phyloP scores from a whole-genome alignment of 2,113 vertebrate genomes.

The Ivindomyrus marchei region DNA sequence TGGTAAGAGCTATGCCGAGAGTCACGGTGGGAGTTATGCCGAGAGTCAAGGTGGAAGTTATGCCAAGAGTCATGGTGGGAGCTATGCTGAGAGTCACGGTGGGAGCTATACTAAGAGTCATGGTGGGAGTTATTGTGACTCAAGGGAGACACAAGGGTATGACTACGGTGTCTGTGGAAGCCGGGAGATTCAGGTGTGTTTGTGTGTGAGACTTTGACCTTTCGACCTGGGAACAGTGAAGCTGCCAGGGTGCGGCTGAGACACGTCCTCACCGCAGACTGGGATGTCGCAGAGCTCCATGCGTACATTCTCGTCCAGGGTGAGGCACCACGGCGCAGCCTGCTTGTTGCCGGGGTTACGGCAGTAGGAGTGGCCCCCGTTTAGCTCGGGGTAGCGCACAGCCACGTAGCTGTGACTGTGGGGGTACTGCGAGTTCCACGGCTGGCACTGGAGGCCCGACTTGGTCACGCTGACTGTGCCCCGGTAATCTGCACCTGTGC shows the following conservation, averaged over 20 bases:
- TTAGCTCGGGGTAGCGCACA: slow-evolving; percentile 81
- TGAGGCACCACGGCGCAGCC: slow-evolving; percentile 96
- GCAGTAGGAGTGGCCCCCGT: slow-evolving; percentile 95
- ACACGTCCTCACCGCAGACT: slow-evolving; percentile 70
- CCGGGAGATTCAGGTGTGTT: not conserved
- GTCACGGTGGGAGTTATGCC: not conserved
- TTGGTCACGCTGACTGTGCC: slow-evolving; percentile 85
- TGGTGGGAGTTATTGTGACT: not conserved
- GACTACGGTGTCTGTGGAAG: not conserved
- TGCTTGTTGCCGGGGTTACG: slow-evolving; percentile 90
- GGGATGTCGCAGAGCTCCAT: slow-evolving; percentile 89
- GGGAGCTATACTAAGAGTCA: not conserved
- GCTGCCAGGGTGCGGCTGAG: not conserved
- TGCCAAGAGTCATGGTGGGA: not conserved
- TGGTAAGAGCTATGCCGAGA: not conserved
- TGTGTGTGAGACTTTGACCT: not conserved
- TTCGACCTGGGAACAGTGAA: not conserved
- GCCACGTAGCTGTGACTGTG: slow-evolving; percentile 88
- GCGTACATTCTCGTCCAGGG: slow-evolving; percentile 83
- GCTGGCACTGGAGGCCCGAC: slow-evolving; percentile 93
- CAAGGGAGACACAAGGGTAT: not conserved
- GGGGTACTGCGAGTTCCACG: slow-evolving; percentile 96
- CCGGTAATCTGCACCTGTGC: slow-evolving; percentile 82
- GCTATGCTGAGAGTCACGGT: not conserved
- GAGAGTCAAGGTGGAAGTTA: not conserved